These are phyloP conservation scores for Aplidium turbinatum DNA, from an alignment of 23 tunicate species.

Conservation along the genomic window DNA sequence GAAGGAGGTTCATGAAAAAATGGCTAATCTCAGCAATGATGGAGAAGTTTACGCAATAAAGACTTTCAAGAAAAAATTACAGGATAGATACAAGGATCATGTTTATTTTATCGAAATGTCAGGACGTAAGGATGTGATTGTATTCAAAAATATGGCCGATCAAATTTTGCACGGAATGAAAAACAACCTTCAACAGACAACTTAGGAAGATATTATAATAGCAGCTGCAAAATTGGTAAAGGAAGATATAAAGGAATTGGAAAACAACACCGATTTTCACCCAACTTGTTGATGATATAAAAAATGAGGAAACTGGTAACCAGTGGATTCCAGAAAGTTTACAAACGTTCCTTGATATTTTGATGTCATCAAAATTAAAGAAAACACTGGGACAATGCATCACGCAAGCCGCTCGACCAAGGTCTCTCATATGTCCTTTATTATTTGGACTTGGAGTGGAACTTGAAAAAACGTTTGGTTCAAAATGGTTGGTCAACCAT, in stretches of 20 bases:
- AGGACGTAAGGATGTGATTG: neutral
- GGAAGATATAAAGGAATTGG: neutral
- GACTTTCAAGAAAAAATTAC: neutral
- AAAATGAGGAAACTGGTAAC: neutral
- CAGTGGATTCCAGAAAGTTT: neutral
- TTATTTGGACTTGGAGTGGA: slow-evolving; percentile 13
- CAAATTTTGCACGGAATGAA: neutral
- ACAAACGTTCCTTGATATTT: neutral
- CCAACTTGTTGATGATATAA: neutral
- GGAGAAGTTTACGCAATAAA: neutral
- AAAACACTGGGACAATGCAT: neutral
- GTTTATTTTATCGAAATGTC: neutral
- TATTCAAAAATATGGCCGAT: slow-evolving; percentile 6
- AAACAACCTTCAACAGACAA: neutral
- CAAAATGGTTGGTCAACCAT: slow-evolving; percentile 15
- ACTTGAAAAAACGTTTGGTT: neutral
- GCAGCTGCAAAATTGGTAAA: neutral
- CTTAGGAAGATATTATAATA: neutral
- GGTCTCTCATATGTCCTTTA: neutral
- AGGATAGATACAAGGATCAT: neutral
- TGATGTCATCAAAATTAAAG: neutral
- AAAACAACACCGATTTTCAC: neutral
- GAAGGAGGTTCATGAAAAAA: neutral
- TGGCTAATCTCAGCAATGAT: neutral
- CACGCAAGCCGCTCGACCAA: neutral